Evolutionary conservation across 2,113 vertebrate species (phyloP).

Genomic region (Channa maculata): DNA sequence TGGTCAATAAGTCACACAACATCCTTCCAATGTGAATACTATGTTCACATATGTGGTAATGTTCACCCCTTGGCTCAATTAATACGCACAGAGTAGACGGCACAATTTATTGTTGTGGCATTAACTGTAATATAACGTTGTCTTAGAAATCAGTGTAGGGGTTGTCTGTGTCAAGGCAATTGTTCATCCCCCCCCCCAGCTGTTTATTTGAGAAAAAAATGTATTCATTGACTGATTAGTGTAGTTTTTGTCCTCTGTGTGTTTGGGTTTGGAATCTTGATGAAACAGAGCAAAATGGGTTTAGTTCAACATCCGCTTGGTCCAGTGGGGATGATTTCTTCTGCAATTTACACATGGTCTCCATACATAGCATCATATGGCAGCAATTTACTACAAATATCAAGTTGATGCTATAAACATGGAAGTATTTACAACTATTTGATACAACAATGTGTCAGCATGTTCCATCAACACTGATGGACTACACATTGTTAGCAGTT

Average conservation of each 20-base stretch:
- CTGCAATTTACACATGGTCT: no score
- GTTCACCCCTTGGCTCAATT: slow-evolving; percentile 68
- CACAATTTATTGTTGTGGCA: slow-evolving; percentile 82
- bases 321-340: neutral
- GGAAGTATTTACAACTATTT: no score
- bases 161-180: slow-evolving; percentile 20
- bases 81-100: slow-evolving; percentile 80
- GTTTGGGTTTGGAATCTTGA: neutral
- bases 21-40: slow-evolving; percentile 62
- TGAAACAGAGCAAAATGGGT: neutral
- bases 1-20: slow-evolving; percentile 78
- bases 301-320: slow-evolving; percentile 23
- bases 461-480: neutral
- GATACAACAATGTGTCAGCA: no score
- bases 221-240: slow-evolving; percentile 25
- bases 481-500: neutral
- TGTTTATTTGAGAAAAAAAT: slow-evolving; percentile 28
- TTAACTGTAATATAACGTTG: slow-evolving; percentile 77
- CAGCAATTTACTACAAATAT: neutral
- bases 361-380: no score
- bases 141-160: slow-evolving; percentile 45
- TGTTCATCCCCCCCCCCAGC: slow-evolving; percentile 36
- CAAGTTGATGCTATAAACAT: neutral
- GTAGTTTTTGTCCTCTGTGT: neutral
- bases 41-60: slow-evolving; percentile 68